These are phyloP conservation scores for Spatulosminthurus flaviceps DNA, from an alignment of 2,888 invertebrate species.

Conservation along the genomic window DNA sequence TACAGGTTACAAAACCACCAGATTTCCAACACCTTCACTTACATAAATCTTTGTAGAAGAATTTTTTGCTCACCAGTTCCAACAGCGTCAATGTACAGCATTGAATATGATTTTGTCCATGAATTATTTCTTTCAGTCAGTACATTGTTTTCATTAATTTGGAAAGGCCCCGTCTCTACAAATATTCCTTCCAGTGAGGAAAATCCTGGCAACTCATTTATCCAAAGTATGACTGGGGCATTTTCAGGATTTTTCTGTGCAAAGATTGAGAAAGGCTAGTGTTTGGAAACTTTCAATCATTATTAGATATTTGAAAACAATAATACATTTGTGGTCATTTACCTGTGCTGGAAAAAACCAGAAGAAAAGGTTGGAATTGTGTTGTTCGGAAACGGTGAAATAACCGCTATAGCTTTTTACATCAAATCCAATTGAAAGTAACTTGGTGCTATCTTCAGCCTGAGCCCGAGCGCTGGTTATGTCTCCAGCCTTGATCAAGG, in stretches of 20 bases:
- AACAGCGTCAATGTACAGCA: neutral
- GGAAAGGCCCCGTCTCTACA: neutral
- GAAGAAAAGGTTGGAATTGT: neutral
- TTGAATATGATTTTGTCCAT: neutral
- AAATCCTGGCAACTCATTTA: neutral
- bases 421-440: neutral
- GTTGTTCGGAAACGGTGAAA: neutral
- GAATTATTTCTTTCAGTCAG: neutral
- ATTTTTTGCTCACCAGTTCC: neutral
- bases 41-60: no score
- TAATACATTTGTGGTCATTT: neutral
- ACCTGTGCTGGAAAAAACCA: neutral
- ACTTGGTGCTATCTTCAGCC: neutral
- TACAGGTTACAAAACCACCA: no score
- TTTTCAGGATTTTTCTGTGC: neutral
- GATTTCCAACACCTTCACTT: no score
- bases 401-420: neutral
- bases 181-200: neutral
- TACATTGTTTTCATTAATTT: neutral
- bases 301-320: neutral
- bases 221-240: neutral
- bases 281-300: neutral
- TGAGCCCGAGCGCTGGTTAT: neutral
- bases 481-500: neutral
- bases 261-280: no score